Base-by-base conservation (phyloP, 2,888 invertebrate species). In the Linnaemya tessellans region DNA sequence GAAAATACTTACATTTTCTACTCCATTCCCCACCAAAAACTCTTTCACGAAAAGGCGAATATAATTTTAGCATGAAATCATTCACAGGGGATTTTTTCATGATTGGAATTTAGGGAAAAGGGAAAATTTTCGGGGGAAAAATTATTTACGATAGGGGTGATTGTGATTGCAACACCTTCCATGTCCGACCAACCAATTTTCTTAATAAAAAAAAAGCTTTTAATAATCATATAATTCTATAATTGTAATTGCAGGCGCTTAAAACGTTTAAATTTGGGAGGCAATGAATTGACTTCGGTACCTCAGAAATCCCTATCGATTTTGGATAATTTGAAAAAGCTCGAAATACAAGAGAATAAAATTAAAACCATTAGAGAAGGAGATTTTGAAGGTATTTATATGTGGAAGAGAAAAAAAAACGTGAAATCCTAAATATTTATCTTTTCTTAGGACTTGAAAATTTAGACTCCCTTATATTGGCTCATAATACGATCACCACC, bases 281-380 rank as follows among this genome's bases (percentile, higher is more conserved):
- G 96, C 78, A 97, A 98, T 91, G 95, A 96, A 86, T 93, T 98
- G 89, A 94, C 95, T 46, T 93, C 94, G 13, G 95, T 97, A 65
- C 97, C 97, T 15, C 97, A 96, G 89, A 95, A 95, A 90, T 95
- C 97, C 0, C 94, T 98, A n/a, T 95, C 96, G 0, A 94, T 96
- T 82, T 93, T 97, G 87, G 96, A 96, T 89, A 96, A 95, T 88
- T 93, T 98, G 87, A 97, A 96, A 92, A 97, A 97, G 90, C 94
- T 98, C 67, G 97, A 97, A 93, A 95, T 98, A 93, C 97, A 97
- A 90, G 97, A 97, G 90, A 98, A 98, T 91, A 94, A 95, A 87
- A 96, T 98, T 84, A 93, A 94, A 56, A 93, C 94, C 41, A 97
- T 98, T 87, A 93, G 94, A 60, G 97, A 97, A 90, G 97, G 96